Evolutionary conservation across 2,113 vertebrate genomes (phyloP).

Genomic region (Anolis sagrei): DNA sequence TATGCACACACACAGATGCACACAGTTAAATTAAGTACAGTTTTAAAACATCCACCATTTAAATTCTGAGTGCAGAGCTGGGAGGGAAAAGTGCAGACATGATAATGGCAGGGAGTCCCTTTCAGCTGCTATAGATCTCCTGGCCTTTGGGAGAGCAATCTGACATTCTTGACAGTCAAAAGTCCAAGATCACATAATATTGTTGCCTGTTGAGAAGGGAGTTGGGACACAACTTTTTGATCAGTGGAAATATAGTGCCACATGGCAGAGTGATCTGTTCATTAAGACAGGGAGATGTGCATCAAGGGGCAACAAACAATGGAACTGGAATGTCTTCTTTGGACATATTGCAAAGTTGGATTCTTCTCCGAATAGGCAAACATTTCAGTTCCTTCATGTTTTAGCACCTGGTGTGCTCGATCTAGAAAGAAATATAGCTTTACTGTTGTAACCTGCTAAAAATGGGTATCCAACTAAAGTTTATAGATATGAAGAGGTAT

Average conservation of each 20-base stretch:
- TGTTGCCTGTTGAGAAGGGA: rapidly evolving
- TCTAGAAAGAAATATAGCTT: background rate
- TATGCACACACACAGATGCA: conserved; percentile 6
- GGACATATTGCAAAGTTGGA: background rate
- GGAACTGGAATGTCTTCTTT: background rate
- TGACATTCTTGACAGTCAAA: background rate
- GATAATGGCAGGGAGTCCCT: conserved; percentile 13
- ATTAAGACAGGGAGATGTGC: background rate
- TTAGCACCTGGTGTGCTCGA: background rate
- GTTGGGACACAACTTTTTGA: background rate
- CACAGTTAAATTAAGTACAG: background rate
- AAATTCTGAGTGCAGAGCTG: background rate
- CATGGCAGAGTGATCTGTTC: background rate
- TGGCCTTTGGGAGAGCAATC: background rate
- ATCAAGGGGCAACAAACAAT: background rate
- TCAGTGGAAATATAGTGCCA: background rate
- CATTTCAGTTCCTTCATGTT: background rate
- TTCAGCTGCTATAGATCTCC: rapidly evolving
- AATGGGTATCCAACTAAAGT: background rate
- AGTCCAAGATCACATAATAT: background rate
- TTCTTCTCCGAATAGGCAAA: background rate
- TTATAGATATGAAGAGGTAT: background rate
- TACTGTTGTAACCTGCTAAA: background rate
- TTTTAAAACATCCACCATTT: conserved; percentile 57
- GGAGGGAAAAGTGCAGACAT: background rate